Percentiles rank a stretch among this genome's conserved stretches.
These are phyloP conservation scores for Porites divaricata DNA, from an alignment of 92 coral and sea anemone species.

Conservation along the genomic window DNA sequence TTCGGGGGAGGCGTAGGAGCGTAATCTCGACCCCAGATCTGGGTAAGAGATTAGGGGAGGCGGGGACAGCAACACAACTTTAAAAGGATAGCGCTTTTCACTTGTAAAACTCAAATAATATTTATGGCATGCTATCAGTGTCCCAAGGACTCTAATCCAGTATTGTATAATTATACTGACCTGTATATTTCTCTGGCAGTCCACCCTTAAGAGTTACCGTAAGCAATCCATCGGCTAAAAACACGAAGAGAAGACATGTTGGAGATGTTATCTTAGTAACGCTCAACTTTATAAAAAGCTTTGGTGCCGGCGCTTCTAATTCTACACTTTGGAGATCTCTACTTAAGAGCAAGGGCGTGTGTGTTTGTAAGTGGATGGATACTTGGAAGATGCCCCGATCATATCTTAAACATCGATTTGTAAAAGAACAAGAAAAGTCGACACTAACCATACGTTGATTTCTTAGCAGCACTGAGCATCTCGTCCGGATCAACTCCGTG, in stretches of 20 bases:
- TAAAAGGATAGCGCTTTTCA: too few species aligned
- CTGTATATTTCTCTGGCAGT: conserved; percentile 60
- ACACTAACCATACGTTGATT: conserved; percentile 83
- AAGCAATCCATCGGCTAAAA: conserved; percentile 80
- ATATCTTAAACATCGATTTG: background rate
- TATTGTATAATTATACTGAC: background rate
- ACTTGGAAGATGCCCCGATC: background rate
- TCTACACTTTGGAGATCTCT: too few species aligned
- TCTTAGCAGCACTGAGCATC: conserved; percentile 73
- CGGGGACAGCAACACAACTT: too few species aligned
- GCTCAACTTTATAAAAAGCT: too few species aligned
- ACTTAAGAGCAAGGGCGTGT: background rate
- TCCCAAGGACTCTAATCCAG: too few species aligned
- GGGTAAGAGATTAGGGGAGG: too few species aligned
- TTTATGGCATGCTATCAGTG: too few species aligned
- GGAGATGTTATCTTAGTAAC: too few species aligned
- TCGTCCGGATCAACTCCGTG: conserved; percentile 81
- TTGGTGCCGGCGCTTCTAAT: too few species aligned
- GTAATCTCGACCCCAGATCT: too few species aligned
- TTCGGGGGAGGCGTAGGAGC: too few species aligned
- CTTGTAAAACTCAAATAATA: too few species aligned
- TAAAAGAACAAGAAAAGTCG: background rate
- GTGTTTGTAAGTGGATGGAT: background rate
- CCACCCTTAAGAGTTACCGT: conserved; percentile 86
- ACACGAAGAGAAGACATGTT: background rate